Percentiles rank a stretch among this genome's conserved stretches.
phyloP scores from a whole-genome alignment of 2,888 invertebrate genomes.

The Diarsia dahlii region DNA sequence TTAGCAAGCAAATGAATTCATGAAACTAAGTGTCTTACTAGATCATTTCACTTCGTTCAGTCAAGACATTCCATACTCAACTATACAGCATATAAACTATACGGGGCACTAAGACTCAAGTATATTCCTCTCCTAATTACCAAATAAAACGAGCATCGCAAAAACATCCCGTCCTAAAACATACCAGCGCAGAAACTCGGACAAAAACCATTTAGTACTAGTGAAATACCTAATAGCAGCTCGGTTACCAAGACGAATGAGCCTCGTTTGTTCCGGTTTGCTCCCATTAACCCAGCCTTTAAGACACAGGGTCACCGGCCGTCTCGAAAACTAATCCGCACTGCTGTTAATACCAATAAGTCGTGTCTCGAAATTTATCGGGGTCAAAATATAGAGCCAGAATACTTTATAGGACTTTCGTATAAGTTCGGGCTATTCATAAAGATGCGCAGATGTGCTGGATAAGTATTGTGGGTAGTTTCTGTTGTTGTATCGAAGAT shows the following conservation, averaged over 20 bases:
- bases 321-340: slow-evolving; percentile 75
- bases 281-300: slow-evolving; percentile 82
- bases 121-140: slow-evolving; percentile 36
- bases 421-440: slow-evolving; percentile 40
- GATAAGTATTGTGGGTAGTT: slow-evolving; percentile 33
- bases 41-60: not conserved
- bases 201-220: slow-evolving; percentile 64
- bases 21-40: not conserved
- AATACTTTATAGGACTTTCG: slow-evolving; percentile 47
- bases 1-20: not conserved
- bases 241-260: slow-evolving; percentile 78
- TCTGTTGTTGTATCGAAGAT: slow-evolving; percentile 9
- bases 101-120: slow-evolving; percentile 6
- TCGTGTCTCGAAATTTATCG: slow-evolving; percentile 74
- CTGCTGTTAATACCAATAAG: slow-evolving; percentile 78
- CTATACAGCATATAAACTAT: slow-evolving; percentile 29
- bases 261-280: slow-evolving; percentile 83
- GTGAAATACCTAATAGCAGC: slow-evolving; percentile 62
- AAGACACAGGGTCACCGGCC: slow-evolving; percentile 77
- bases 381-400: slow-evolving; percentile 70
- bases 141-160: slow-evolving; percentile 56
- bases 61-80: slow-evolving; percentile 5
- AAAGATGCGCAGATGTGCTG: slow-evolving; percentile 54
- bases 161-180: slow-evolving; percentile 54
- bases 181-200: slow-evolving; percentile 45